Evolutionary conservation across 2,888 invertebrate species (phyloP).

Genomic region (Rambutsinella grinnellia): DNA sequence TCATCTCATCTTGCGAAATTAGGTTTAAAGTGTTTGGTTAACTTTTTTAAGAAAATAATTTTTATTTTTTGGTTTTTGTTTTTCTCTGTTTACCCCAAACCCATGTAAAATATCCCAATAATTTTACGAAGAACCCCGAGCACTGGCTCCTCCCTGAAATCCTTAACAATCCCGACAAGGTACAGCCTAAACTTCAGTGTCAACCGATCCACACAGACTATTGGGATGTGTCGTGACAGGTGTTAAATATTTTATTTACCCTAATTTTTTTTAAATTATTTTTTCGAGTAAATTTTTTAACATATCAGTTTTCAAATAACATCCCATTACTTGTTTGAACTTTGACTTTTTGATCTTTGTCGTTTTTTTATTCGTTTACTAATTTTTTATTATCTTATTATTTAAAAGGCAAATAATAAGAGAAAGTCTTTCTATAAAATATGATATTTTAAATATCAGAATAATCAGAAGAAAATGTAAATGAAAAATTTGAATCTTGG

Average conservation of each 20-base stretch:
- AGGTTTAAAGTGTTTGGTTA: too few relatives aligned
- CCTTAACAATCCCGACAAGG: conserved; percentile 63
- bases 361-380: conserved; percentile 34
- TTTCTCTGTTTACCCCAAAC: neutral
- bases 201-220: conserved; percentile 65
- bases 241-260: conserved; percentile 59
- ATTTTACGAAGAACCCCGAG: conserved; percentile 44
- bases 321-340: conserved; percentile 17
- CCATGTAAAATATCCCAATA: neutral
- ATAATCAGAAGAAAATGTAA: conserved; percentile 9
- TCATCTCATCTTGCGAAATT: too few relatives aligned
- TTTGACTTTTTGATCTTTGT: conserved; percentile 8
- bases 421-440: too few relatives aligned
- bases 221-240: conserved; percentile 66
- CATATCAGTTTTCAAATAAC: too few relatives aligned
- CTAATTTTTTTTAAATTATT: conserved; percentile 38
- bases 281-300: too few relatives aligned
- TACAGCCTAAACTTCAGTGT: conserved; percentile 65
- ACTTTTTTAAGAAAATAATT: too few relatives aligned
- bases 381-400: conserved; percentile 45
- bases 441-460: conserved; percentile 10
- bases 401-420: conserved; percentile 47
- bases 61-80: neutral
- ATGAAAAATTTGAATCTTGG: conserved; percentile 23
- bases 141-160: conserved; percentile 61